A percentile compares a stretch with the other conserved stretches of the same genome.
Evolutionary conservation across 2,888 invertebrate species (phyloP).

Genomic region (Ferdinandea cuprea): DNA sequence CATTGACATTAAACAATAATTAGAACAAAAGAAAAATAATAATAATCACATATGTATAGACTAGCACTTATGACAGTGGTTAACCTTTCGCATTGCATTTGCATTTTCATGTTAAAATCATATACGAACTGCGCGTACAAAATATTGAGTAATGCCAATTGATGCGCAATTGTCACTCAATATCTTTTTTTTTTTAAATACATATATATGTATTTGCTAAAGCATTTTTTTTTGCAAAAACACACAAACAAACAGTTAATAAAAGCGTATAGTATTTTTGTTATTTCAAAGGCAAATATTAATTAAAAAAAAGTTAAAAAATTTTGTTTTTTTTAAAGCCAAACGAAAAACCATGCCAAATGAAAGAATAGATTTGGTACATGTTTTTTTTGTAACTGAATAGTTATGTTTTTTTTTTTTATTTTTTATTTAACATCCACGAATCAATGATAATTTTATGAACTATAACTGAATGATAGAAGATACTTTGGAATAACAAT

Average conservation of each 20-base stretch:
- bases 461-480: conserved; percentile 60
- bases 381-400: conserved; percentile 67
- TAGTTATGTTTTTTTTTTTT: conserved; percentile 55
- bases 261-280: conserved; percentile 50
- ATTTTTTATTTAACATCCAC: conserved; percentile 42
- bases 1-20: neutral
- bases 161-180: conserved; percentile 34
- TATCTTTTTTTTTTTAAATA: conserved; percentile 20
- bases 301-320: conserved; percentile 25
- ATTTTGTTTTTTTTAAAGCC: conserved; percentile 39
- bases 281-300: conserved; percentile 46
- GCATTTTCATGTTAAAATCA: neutral
- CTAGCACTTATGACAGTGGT: neutral
- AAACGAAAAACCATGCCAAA: conserved; percentile 75
- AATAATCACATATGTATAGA: neutral
- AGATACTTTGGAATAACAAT: conserved; percentile 63
- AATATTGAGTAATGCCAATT: conserved; percentile 35
- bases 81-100: neutral
- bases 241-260: conserved; percentile 72
- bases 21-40: neutral
- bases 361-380: conserved; percentile 74
- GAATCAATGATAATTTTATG: conserved; percentile 53
- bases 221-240: conserved; percentile 63
- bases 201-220: conserved; percentile 57
- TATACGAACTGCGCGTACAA: conserved; percentile 3